phyloP scores from a whole-genome alignment of 2,797 vertebrate species.

The Phyllotis vaccarum region DNA sequence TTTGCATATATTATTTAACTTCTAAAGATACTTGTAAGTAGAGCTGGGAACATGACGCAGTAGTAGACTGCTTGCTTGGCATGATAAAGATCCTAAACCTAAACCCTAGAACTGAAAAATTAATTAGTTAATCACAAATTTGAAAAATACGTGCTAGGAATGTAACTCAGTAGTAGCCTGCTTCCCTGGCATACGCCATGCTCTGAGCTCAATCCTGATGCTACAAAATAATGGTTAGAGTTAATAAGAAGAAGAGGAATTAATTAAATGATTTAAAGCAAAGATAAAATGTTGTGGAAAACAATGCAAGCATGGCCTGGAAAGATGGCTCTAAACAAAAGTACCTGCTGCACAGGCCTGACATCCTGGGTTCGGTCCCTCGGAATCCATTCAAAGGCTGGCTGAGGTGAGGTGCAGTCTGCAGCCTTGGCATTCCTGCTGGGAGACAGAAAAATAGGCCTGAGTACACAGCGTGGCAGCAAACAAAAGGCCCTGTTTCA shows the following conservation, averaged over 20 bases:
- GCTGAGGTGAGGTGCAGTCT: not conserved
- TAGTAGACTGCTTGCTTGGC: not conserved
- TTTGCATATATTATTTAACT: conserved; percentile 24
- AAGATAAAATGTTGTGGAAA: conserved; percentile 2
- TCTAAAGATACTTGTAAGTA: not conserved
- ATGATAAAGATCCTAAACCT: not conserved
- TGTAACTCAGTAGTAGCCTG: not conserved
- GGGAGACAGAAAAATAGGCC: not conserved
- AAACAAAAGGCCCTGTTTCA: not conserved
- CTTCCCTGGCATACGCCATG: not conserved
- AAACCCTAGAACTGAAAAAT: not conserved
- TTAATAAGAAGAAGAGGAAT: too few relatives aligned
- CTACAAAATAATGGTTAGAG: not conserved
- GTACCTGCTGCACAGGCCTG: too few relatives aligned
- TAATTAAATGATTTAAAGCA: not conserved
- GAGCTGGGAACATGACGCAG: not conserved
- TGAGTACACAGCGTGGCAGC: not conserved
- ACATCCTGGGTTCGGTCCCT: too few relatives aligned
- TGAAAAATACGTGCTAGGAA: not conserved
- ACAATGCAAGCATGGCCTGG: not conserved
- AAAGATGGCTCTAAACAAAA: not conserved
- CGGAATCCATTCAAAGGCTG: not conserved
- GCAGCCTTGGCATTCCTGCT: not conserved
- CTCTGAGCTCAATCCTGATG: not conserved
- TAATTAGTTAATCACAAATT: not conserved